Evolutionary conservation across 2,888 invertebrate species (phyloP), one percentile per base, ranked within the genome.

Genomic region (Agrypnus murinus): DNA sequence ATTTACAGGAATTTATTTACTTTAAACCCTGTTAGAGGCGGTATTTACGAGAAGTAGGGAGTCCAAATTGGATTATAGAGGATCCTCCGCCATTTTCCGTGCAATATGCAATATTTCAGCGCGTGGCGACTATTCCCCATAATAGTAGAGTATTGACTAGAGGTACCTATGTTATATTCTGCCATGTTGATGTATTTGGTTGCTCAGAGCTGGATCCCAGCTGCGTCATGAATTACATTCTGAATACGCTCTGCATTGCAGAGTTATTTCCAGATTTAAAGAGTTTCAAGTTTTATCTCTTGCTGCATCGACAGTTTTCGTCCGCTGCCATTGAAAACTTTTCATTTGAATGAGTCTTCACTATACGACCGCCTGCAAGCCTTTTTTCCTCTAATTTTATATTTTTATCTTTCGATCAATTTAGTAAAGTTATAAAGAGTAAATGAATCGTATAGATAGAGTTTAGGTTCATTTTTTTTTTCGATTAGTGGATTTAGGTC

Each of bases 41-140:
- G 71, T 77, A 78, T 80, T 77, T 78, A 78, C 79, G 77, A 70
- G 69, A 77, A 75, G 74, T 72, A 64, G 70, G 71, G 74, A 72
- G 25, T 25, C 77, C 71, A 79, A 79, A 79, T 81, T 80, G 79
- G 78, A 79, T 81, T 81, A 80, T 71, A 71, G 46, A 72, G 74
- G 74, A 75, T 75, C 77, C 74, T 72, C 55, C 74, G 74, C 77
- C 76, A 75, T 77, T 75, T 75, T 72, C 74, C 77, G 69, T 72
- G 78, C 78, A 79, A 79, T 79, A 79, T 79, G 79, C 79, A 80
- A 78, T 79, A 79, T 79, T 77, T 79, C 75, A 78, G 65, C 69
- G 63, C 62, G 72, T 74, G 75, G 73, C 78, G 75, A 78, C 78
- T 71, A 77, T 77, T 78, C 72, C 73, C 76, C 72, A 70, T 69